Conservation (phyloP, 2,113 vertebrate species). For the Phylloscopus whistleri region DNA sequence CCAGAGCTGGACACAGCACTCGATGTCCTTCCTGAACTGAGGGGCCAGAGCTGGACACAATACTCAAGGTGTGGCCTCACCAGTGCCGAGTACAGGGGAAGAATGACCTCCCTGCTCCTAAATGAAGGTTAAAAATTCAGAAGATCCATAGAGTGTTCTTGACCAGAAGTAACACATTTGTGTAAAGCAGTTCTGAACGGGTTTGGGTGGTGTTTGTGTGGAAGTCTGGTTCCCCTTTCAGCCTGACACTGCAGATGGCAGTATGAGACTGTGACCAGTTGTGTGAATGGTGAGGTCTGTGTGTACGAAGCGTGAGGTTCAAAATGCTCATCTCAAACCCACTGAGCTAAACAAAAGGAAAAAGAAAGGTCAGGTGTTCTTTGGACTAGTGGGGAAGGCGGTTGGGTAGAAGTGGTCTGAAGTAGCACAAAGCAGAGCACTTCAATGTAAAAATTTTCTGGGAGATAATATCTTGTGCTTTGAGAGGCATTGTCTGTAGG, state of each 20-base stretch:
- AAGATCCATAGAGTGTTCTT: background rate
- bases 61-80: background rate
- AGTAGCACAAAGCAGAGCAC: background rate
- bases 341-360: background rate
- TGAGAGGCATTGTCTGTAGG: background rate
- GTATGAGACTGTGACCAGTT: too few species aligned
- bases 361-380: background rate
- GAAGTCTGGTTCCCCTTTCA: background rate
- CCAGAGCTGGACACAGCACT: too few species aligned
- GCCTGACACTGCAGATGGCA: background rate
- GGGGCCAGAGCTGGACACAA: background rate
- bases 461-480: background rate
- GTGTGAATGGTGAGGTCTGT: background rate
- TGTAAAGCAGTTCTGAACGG: background rate
- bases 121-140: background rate
- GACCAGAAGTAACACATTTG: background rate
- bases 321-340: background rate
- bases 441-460: background rate
- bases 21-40: too few species aligned
- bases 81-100: rapidly evolving
- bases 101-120: background rate
- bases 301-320: background rate
- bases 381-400: background rate
- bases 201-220: background rate
- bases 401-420: background rate